Evolutionary conservation across 2,797 vertebrate genomes (phyloP), one percentile per base, ranked within the genome.

Genomic region (Epinephelus awoara): DNA sequence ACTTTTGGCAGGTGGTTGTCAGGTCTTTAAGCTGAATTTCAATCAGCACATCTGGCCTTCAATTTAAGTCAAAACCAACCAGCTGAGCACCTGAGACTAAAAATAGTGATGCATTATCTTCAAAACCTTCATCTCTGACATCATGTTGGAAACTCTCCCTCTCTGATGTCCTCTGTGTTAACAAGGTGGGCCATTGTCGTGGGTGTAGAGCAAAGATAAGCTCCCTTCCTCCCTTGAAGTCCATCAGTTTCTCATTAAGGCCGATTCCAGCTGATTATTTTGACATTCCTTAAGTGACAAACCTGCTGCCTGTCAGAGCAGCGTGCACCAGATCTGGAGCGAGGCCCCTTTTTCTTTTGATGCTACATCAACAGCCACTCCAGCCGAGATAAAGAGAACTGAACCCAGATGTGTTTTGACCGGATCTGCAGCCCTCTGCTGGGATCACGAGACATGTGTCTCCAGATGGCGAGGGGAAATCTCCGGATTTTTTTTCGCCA

Each of bases 321-420:
- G 77, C 58, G 15, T 7, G 66, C 75, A 25, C 47, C 72, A 67
- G 46, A 65, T 52, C 73, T 56, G 0, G 17, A 78, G 72, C 57
- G 27, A 18, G 51, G 50, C 27, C 27, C 46, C 6, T 64, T 56
- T 72, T 57, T 78, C 81, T 54, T 94, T 91, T 92, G 90, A 92
- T 85, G 85, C 89, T 83, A 44, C 85, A 67, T 85, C 89, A 75
- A 67, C 84, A 83, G 59, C 72, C 50, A 40, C 84, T 85, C 74
- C 0, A 29, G 80, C 55, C 4, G 10, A 78, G 88, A 90, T 88
- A 81, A 83, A 89, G 66, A 52, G 67, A 87, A 91, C 57, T 74
- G 82, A 82, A 84, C 34, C 91, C 92, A 93, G 82, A 91, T 94
- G 92, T 88, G 73, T 80, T 83, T 61, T 46, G 71, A 77, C 50